phyloP scores from a whole-genome alignment of 2,113 vertebrate genomes.

The Cricetomys ansorgei region DNA sequence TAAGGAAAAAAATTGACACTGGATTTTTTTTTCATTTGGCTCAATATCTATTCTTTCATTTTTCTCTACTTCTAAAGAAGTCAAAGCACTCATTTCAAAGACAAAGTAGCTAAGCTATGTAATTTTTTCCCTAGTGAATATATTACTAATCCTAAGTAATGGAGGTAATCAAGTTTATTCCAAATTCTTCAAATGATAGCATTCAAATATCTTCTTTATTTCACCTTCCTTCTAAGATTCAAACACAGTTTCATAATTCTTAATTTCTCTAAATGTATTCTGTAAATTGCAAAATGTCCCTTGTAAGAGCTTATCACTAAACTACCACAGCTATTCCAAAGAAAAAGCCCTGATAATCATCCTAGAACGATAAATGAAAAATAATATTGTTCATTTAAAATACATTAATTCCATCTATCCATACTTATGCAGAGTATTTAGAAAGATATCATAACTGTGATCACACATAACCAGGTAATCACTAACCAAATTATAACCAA shows the following conservation, averaged over 20 bases:
- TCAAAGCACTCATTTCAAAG: not conserved
- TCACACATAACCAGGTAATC: not conserved
- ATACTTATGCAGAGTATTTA: not conserved
- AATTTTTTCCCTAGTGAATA: not conserved
- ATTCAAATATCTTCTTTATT: not conserved
- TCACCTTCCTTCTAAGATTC: not conserved
- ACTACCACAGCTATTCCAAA: not conserved
- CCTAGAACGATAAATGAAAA: not conserved
- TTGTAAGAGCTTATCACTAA: not conserved
- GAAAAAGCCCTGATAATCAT: not conserved
- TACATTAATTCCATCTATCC: not conserved
- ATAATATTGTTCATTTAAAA: too few species aligned
- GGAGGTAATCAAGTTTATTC: not conserved
- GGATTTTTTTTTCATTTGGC: not conserved
- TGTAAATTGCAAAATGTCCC: not conserved
- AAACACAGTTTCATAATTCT: not conserved
- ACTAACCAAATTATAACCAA: not conserved
- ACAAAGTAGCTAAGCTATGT: not conserved
- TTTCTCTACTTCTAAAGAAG: not conserved
- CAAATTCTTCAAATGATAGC: constrained; percentile 12
- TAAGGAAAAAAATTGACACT: not conserved
- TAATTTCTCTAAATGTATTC: not conserved
- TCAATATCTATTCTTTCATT: not conserved
- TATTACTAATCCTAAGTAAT: not conserved
- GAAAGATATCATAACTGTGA: not conserved